Percentiles rank a stretch among this genome's conserved stretches.
phyloP scores from a whole-genome alignment of 2,888 invertebrate species.

The Oxytorus armatus region DNA sequence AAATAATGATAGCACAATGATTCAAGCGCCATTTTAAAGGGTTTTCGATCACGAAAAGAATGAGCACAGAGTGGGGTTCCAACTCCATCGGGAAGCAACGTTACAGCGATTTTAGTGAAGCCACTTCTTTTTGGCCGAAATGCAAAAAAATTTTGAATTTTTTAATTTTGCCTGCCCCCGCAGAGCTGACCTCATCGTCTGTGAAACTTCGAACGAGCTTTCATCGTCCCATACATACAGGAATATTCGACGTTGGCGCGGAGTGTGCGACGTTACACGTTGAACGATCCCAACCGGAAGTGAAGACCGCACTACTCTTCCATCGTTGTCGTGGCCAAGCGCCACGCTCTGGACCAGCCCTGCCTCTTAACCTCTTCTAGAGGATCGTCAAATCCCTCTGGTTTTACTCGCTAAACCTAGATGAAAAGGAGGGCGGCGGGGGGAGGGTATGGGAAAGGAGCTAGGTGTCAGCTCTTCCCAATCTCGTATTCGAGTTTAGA shows the following conservation, averaged over 20 bases:
- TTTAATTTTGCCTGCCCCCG: conserved; percentile 52
- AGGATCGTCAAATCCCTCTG: conserved; percentile 45
- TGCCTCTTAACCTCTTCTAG: conserved; percentile 29
- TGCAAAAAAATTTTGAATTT: no score
- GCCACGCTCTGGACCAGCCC: conserved; percentile 12
- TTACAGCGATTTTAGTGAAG: no score
- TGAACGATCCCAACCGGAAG: conserved; percentile 42
- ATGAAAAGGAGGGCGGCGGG: no score
- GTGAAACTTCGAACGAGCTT: conserved; percentile 64
- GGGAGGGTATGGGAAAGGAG: neutral
- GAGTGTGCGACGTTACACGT: conserved; percentile 43
- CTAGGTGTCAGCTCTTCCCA: neutral
- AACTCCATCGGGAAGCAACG: no score
- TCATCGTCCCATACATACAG: conserved; percentile 58
- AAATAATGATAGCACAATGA: no score
- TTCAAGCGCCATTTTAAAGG: no score
- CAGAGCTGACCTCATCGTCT: conserved; percentile 65
- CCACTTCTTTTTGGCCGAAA: no score
- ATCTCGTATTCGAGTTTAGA: conserved; percentile 56
- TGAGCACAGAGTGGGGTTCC: no score
- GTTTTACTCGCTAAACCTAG: conserved; percentile 22
- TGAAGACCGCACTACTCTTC: conserved; percentile 60
- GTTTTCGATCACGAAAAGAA: no score
- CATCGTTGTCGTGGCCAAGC: no score
- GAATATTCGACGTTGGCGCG: conserved; percentile 51